phyloP scores from a whole-genome alignment of 2,113 vertebrate species.

The Passer domesticus region DNA sequence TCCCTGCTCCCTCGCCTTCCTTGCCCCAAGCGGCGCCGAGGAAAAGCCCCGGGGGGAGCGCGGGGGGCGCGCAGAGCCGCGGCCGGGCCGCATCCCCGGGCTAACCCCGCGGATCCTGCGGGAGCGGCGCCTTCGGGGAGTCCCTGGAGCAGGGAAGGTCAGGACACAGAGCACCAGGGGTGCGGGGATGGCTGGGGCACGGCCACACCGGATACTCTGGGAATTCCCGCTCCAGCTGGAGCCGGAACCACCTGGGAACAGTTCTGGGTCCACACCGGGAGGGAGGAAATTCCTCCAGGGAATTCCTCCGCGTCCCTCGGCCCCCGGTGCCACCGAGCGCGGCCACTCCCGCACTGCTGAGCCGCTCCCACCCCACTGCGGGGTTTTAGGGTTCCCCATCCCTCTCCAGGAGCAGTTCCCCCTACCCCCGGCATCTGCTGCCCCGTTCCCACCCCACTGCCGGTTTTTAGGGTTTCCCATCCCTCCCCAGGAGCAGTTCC shows the following conservation, averaged over 20 bases:
- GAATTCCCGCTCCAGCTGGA: not conserved
- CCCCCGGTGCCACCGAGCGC: too few species aligned
- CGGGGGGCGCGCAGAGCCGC: not conserved
- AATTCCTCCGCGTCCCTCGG: not conserved
- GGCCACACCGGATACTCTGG: fast-evolving
- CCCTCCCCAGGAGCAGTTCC: fast-evolving
- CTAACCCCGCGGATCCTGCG: not conserved
- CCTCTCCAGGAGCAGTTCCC: not conserved
- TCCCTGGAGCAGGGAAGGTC: not conserved
- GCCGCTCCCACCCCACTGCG: too few species aligned
- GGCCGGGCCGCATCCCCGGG: not conserved
- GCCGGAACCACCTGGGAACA: not conserved
- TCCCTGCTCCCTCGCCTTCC: not conserved
- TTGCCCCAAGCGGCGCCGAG: not conserved
- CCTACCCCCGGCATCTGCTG: not conserved
- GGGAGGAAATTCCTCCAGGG: not conserved
- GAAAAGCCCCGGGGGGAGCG: not conserved
- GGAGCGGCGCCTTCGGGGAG: not conserved
- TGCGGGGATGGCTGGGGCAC: not conserved
- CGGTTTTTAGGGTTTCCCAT: not conserved
- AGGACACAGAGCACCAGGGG: not conserved
- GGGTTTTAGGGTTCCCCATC: too few species aligned
- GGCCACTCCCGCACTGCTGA: not conserved
- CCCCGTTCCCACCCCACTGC: fast-evolving
- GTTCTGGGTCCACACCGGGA: fast-evolving